Conservation (phyloP, 2,797 vertebrate genomes). For the Distichodus sexfasciatus region DNA sequence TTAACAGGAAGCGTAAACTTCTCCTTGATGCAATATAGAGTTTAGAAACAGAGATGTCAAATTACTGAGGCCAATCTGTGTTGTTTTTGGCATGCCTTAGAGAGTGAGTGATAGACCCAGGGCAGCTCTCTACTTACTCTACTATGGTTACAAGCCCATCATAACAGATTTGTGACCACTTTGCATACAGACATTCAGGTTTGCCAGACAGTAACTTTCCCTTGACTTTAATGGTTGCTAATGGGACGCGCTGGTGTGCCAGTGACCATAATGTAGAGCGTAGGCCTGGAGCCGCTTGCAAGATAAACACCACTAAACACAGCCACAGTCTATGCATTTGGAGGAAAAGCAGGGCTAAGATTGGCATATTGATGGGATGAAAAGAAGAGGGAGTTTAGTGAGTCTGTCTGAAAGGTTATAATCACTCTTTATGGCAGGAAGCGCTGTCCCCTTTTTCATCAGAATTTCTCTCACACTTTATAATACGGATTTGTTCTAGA, state of each 20-base stretch:
- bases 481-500: neutral
- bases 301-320: constrained; percentile 26
- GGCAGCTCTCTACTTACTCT: neutral
- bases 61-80: neutral
- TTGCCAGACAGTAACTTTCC: constrained; percentile 11
- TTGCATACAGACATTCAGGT: neutral
- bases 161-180: neutral
- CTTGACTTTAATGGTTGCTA: neutral
- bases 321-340: neutral
- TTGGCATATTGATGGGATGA: neutral
- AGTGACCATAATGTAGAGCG: constrained; percentile 8
- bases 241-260: neutral
- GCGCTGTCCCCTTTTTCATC: neutral
- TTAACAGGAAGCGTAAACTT: neutral
- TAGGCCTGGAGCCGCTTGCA: neutral
- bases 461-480: neutral
- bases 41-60: neutral
- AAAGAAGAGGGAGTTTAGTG: neutral
- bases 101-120: neutral
- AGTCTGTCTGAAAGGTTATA: neutral
- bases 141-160: constrained; percentile 1
- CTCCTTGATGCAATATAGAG: neutral
- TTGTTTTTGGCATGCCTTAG: neutral
- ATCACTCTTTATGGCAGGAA: neutral
- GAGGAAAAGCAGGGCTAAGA: neutral